A percentile compares a stretch with the other conserved stretches of the same genome.
Evolutionary conservation across 2,888 invertebrate genomes (phyloP).

Genomic region (Bombyx huttoni): DNA sequence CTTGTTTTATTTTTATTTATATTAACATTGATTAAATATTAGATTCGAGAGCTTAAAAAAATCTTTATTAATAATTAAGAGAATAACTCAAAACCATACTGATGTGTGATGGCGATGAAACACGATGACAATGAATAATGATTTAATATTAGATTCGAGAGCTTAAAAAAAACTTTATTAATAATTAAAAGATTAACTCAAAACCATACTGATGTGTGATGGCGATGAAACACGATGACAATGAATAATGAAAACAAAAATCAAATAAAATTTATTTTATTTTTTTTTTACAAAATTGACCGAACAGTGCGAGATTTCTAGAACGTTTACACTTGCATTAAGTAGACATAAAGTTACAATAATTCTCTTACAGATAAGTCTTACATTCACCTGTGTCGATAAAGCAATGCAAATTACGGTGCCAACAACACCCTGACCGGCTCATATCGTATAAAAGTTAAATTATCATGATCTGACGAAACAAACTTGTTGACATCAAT

Average conservation of each 20-base stretch:
- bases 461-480: constrained; percentile 54
- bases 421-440: constrained; percentile 36
- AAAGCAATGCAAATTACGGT: constrained; percentile 51
- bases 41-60: not conserved
- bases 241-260: constrained; percentile 32
- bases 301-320: constrained; percentile 74
- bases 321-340: constrained; percentile 73
- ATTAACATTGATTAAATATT: constrained; percentile 3
- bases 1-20: constrained; percentile 31
- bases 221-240: not conserved
- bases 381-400: constrained; percentile 66
- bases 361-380: constrained; percentile 69
- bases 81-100: no score
- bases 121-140: constrained; percentile 13
- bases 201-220: no score
- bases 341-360: constrained; percentile 71
- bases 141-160: constrained; percentile 8
- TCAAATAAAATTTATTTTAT: constrained; percentile 68
- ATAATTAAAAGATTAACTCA: no score
- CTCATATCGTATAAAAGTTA: constrained; percentile 49
- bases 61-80: not conserved
- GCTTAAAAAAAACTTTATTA: no score
- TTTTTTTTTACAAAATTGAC: constrained; percentile 70
- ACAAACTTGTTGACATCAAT: constrained; percentile 41
- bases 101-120: no score